phyloP scores from a whole-genome alignment of 1,140 invertebrate genomes.

The Streblospio benedicti region DNA sequence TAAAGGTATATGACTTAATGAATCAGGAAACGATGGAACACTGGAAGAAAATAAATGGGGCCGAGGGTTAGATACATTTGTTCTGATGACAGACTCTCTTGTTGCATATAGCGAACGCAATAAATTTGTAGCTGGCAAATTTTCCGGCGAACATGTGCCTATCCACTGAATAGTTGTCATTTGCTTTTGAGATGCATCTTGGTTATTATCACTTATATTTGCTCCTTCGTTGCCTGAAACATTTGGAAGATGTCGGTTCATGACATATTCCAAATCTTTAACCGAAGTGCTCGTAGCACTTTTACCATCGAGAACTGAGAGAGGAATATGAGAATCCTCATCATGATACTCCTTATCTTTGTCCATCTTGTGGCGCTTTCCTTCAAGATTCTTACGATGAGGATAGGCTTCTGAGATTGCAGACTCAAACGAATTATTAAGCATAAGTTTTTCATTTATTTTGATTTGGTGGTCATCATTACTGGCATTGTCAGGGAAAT shows the following conservation, averaged over 20 bases:
- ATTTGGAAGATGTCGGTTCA: conserved; percentile 88
- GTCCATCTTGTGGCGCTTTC: background rate
- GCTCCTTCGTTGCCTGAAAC: background rate
- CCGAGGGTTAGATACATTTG: conserved; percentile 69
- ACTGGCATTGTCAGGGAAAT: background rate
- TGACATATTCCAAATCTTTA: conserved; percentile 86
- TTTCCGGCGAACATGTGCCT: conserved; percentile 54
- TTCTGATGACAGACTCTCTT: conserved; percentile 84
- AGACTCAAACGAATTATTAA: background rate
- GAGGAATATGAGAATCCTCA: background rate
- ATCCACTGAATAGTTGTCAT: conserved; percentile 90
- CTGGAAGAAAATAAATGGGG: no score
- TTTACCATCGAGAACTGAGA: background rate
- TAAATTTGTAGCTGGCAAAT: conserved; percentile 69
- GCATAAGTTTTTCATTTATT: background rate
- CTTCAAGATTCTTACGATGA: background rate
- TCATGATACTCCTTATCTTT: background rate
- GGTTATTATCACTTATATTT: background rate
- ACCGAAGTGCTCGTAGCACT: conserved; percentile 54
- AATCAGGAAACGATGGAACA: no score
- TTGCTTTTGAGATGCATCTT: conserved; percentile 60
- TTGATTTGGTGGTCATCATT: background rate
- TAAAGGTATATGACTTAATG: no score
- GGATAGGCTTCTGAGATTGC: background rate
- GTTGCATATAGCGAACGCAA: conserved; percentile 83